phyloP scores from a whole-genome alignment of 2,888 invertebrate species.

The Lathronympha strigana region DNA sequence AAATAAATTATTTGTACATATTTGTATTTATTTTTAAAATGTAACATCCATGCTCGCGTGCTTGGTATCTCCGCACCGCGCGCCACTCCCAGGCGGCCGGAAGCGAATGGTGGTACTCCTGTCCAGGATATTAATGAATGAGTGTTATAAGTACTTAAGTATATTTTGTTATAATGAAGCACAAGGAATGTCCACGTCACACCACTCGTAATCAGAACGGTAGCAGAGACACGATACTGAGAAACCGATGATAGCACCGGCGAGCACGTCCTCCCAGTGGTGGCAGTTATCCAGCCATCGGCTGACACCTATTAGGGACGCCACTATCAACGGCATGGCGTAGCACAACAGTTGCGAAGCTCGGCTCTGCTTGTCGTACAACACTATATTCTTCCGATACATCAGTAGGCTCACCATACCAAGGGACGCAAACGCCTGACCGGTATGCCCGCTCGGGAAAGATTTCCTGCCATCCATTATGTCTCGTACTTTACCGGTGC shows the following conservation, averaged over 20 bases:
- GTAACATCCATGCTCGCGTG: no score
- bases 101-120: no score
- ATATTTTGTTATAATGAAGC: background rate
- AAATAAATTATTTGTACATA: no score
- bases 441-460: conserved; percentile 94
- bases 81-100: no score
- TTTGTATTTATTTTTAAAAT: no score
- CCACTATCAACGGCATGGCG: conserved; percentile 85
- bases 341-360: conserved; percentile 85
- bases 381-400: conserved; percentile 87
- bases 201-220: conserved; percentile 32
- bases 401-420: conserved; percentile 89
- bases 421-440: conserved; percentile 90
- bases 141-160: no score
- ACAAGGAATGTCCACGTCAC: background rate
- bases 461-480: conserved; percentile 92
- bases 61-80: no score
- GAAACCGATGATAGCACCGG: conserved; percentile 88
- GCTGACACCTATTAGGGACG: conserved; percentile 87
- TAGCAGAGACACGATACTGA: conserved; percentile 86
- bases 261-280: conserved; percentile 92
- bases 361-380: conserved; percentile 84
- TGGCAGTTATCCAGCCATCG: conserved; percentile 94
- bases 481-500: conserved; percentile 85
- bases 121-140: no score